Conservation (phyloP, 92 coral and sea anemone genomes). For the Blastomussa wellsi region DNA sequence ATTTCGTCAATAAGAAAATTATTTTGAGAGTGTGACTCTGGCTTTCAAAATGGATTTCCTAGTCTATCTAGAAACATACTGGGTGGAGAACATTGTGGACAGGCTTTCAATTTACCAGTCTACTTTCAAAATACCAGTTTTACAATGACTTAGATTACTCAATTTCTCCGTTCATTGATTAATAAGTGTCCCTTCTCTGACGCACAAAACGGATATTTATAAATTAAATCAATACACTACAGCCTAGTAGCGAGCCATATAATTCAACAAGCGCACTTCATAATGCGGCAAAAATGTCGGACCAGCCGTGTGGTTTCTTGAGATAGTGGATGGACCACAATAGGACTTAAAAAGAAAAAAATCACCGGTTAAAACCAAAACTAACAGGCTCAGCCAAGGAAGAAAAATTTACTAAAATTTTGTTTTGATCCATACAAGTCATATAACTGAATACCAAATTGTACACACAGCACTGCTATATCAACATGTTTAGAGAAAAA, state of each 20-base stretch:
- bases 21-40: neutral
- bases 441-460: no score
- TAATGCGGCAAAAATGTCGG: neutral
- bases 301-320: neutral
- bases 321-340: neutral
- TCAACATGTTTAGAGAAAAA: no score
- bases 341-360: neutral
- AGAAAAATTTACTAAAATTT: neutral
- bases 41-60: neutral
- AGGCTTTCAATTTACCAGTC: no score
- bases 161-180: no score
- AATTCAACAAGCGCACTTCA: neutral
- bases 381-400: neutral
- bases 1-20: neutral
- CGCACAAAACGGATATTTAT: neutral
- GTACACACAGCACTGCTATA: no score
- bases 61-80: neutral
- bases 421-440: no score
- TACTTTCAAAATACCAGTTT: neutral
- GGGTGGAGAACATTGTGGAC: no score
- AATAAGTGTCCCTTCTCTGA: neutral
- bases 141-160: neutral
- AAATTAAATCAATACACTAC: neutral
- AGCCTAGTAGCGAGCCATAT: neutral
- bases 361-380: neutral